A percentile compares a stretch with the other conserved stretches of the same genome.
Evolutionary conservation across 2,888 invertebrate species (phyloP).

Genomic region (Lithophane leautieri): DNA sequence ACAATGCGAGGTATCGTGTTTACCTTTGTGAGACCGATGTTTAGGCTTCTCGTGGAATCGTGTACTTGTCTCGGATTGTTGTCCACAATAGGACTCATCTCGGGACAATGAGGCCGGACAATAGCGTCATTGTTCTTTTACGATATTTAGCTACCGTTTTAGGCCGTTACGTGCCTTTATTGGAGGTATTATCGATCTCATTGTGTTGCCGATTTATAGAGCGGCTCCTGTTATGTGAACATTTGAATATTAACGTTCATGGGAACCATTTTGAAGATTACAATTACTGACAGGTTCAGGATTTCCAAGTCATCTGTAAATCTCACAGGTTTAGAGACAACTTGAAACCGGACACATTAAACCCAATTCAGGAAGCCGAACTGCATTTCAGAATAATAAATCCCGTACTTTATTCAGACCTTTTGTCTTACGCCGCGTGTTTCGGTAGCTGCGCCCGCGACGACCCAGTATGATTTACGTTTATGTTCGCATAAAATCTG

Average conservation of each 20-base stretch:
- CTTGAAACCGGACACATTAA: neutral
- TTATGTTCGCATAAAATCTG: slow-evolving; percentile 78
- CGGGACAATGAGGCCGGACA: slow-evolving; percentile 79
- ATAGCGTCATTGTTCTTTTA: slow-evolving; percentile 84
- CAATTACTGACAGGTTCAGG: slow-evolving; percentile 1
- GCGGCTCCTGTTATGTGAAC: slow-evolving; percentile 77
- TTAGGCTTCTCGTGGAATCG: slow-evolving; percentile 71
- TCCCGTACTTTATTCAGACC: slow-evolving; percentile 49
- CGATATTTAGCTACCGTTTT: slow-evolving; percentile 87
- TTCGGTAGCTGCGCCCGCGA: slow-evolving; percentile 66
- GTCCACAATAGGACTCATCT: slow-evolving; percentile 77
- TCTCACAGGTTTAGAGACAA: neutral
- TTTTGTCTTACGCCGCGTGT: slow-evolving; percentile 62
- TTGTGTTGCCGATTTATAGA: slow-evolving; percentile 86
- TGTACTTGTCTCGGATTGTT: slow-evolving; percentile 69
- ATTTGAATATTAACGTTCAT: slow-evolving; percentile 86
- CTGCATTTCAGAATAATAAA: slow-evolving; percentile 43
- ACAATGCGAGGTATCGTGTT: slow-evolving; percentile 84
- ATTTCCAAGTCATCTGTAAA: neutral
- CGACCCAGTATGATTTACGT: slow-evolving; percentile 72
- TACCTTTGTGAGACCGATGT: slow-evolving; percentile 82
- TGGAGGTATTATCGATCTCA: slow-evolving; percentile 86
- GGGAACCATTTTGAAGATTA: slow-evolving; percentile 77
- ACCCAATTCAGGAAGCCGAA: slow-evolving; percentile 26
- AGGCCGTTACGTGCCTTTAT: slow-evolving; percentile 83